A percentile compares a stretch with the other conserved stretches of the same genome.
Evolutionary conservation across 2,888 invertebrate genomes (phyloP).

Genomic region (Nephrotoma appendiculata): DNA sequence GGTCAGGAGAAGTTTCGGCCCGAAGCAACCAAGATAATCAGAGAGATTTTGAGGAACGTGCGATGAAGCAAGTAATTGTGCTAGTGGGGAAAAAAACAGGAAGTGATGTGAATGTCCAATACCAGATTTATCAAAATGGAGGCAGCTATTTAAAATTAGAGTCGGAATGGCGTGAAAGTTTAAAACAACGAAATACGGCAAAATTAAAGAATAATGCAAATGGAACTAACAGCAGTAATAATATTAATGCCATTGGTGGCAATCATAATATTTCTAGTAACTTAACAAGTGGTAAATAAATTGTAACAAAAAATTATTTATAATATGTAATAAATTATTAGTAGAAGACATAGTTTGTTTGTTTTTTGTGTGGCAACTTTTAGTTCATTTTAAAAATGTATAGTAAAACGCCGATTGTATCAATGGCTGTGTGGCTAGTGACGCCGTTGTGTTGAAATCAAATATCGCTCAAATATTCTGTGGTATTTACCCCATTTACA

Average conservation of each 20-base stretch:
- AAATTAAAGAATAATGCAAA: background rate
- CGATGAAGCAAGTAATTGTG: constrained; percentile 37
- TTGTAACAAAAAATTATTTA: background rate
- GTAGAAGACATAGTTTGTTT: background rate
- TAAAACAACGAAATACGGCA: constrained; percentile 18
- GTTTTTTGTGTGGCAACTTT: too few species aligned
- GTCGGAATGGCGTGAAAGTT: constrained; percentile 57
- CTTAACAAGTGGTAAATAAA: background rate
- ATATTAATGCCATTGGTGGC: background rate
- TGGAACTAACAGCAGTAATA: background rate
- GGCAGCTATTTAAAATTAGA: constrained; percentile 64
- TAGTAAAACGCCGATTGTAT: too few species aligned
- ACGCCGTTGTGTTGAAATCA: too few species aligned
- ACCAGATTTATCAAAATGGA: constrained; percentile 33
- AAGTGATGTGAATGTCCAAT: constrained; percentile 20
- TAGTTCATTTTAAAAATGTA: too few species aligned
- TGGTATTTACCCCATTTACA: too few species aligned
- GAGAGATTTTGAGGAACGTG: constrained; percentile 66
- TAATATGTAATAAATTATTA: background rate
- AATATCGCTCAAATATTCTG: too few species aligned
- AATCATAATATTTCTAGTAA: background rate
- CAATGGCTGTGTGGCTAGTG: too few species aligned
- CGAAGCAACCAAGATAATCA: constrained; percentile 82
- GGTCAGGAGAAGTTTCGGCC: constrained; percentile 62
- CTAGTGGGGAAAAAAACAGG: constrained; percentile 28